Evolutionary conservation across 2,113 vertebrate genomes (phyloP), one percentile per base, ranked within the genome.

Genomic region (Scomber colias): DNA sequence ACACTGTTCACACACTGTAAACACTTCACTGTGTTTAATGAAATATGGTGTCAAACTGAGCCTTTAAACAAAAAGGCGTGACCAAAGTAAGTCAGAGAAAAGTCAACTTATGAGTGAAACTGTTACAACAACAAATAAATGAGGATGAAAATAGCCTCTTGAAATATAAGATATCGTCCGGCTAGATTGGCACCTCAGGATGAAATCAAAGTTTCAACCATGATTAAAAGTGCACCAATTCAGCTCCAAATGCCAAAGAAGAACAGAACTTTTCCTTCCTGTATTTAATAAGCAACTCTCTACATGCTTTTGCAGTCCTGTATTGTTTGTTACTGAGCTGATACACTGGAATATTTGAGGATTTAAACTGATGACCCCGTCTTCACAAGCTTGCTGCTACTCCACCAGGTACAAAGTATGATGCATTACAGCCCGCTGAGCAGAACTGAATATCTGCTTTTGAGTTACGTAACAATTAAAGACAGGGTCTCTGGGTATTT

Each of bases 71-170:
- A 46, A 30, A 53, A 27, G 21, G 55, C 21, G 11, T 27, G 14
- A 45, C 11, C 7, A 21, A 15, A 24, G 30, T 57, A 55, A 31
- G 67, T 46, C 66, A 71, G 57, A 53, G n/a, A 77, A 62, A 31
- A 27, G 24, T 27, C 24, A 2, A 73, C 72, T 13, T 49, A 50
- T n/a, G 30, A 44, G 16, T 46, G 45, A 49, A 74, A 75, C 73
- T 30, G 76, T 69, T 44, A 67, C 35, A 59, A 59, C 57, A 77
- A 51, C 49, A 46, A 55, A 57, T 3, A 40, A 24, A 55, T 49
- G 51, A 24, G 10, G 69, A 64, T 77, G 5, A 66, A 90, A 93
- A 92, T 92, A 90, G 86, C 60, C n/a, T 16, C 19, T 14, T 77
- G 91, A 89, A 91, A 93, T 53, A 15, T 40, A 77, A 93, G 57